Conservation (phyloP, 2,888 invertebrate genomes). For the Lochmaea capreae region DNA sequence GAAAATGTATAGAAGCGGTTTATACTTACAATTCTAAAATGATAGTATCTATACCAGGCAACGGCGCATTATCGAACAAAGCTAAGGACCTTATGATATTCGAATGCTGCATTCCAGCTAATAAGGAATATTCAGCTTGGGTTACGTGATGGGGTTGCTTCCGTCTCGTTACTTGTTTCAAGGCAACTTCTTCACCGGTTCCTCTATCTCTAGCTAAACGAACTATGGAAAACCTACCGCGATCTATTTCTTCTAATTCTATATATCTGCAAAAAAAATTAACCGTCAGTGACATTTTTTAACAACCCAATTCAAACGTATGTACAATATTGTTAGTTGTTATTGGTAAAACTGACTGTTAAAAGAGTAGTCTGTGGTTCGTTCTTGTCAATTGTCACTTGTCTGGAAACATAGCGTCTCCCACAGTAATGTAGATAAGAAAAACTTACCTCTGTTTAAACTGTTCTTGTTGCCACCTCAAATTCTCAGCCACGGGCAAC, state of each 20-base stretch:
- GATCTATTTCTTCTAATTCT: slow-evolving; percentile 75
- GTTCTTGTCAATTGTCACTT: too few species aligned
- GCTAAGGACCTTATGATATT: slow-evolving; percentile 80
- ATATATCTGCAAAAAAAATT: slow-evolving; percentile 64
- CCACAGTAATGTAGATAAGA: not conserved
- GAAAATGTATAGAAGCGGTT: too few species aligned
- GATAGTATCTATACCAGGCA: slow-evolving; percentile 78
- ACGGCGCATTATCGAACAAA: slow-evolving; percentile 79
- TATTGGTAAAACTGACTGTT: too few species aligned
- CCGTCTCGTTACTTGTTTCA: slow-evolving; percentile 77
- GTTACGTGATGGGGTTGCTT: slow-evolving; percentile 75
- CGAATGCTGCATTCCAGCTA: slow-evolving; percentile 77
- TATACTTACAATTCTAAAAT: slow-evolving; percentile 78
- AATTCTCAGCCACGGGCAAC: slow-evolving; percentile 73
- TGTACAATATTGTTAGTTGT: too few species aligned
- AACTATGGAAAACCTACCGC: slow-evolving; percentile 80
- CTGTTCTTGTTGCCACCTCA: slow-evolving; percentile 78
- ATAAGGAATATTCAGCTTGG: slow-evolving; percentile 77
- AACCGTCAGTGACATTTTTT: not conserved
- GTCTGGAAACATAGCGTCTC: too few species aligned
- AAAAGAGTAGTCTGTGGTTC: too few species aligned
- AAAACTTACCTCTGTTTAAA: slow-evolving; percentile 69
- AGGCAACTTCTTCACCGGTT: slow-evolving; percentile 80
- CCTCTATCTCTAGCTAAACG: slow-evolving; percentile 80
- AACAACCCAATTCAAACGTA: too few species aligned